Evolutionary conservation across 2,113 vertebrate species (phyloP), one percentile per base, ranked within the genome.

Genomic region (Plotosus lineatus): DNA sequence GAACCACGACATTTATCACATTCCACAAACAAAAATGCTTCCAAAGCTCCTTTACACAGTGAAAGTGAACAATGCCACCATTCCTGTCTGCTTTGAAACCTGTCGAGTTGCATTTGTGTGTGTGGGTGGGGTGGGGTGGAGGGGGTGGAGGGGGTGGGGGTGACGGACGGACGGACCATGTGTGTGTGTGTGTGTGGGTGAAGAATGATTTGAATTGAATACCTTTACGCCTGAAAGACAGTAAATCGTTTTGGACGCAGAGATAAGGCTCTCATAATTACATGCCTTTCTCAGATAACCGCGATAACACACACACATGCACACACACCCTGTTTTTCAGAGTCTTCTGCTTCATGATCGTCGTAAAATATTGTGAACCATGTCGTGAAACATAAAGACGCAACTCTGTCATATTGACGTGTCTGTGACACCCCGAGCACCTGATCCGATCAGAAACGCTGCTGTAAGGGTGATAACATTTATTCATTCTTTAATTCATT

Each of bases 261-360:
- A 75, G 60, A 68, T 81, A 75, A n/a, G 60, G 12, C 33, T 66
- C 48, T 44, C 4, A 31, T 36, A n/a, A 75, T 65, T 53, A 63
- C 38, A n/a, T 17, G 21, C 19, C 53, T 31, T 15, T 4, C 50
- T 56, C 10, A 55, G 42, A 50, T 31, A 60, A 38, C 28, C 4
- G 19, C 63, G 72, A 81, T 68, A 56, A 66, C 44, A 4, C 6
- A 9, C 26, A 33, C 36, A 66, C 44, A 4, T 4, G 8, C 26
- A 33, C 36, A 53, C 72, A 75, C 73, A 69, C 73, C 72, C 50
- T 14, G 3, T 11, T 7, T 23, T 17, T 74, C 23, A 23, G 42
- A 56, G n/a, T 74, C 44, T 12, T 61, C 3, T 33, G 42, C 21
- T 66, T 55, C 31, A 40, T 1, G 14, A 23, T 26, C 26, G n/a